Base-by-base conservation (phyloP, 2,113 vertebrate species). In the Poecilia latipinna region DNA sequence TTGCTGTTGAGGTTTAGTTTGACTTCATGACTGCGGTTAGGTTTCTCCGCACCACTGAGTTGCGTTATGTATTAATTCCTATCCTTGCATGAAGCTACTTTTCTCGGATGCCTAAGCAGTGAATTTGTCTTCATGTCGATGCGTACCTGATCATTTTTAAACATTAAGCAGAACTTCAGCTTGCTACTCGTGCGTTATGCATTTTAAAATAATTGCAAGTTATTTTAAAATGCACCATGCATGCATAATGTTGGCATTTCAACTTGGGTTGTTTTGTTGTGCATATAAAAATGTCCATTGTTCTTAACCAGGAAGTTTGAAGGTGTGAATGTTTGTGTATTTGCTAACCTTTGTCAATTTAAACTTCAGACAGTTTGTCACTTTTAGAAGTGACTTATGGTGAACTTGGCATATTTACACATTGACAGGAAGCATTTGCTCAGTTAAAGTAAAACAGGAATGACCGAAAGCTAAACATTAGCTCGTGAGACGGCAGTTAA, bases 221-320 rank as follows among this genome's bases (percentile, higher is more conserved):
- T 6, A 13, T 42, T 42, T 42, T 42, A 42, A 42, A 42, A 42
- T 13, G 11, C 12, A 42, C 3, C 4, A 2, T 8, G 17, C 48
- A 51, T 51, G 15, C 19, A 51, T 51, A 22, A 22, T 51, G 15
- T 51, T 17, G 19, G 48, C 48, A 51, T 51, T 51, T 51, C 48
- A 51, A 22, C 48, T 19, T 19, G 15, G 15, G 48, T 51, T 22
- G 48, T 22, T 17, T 7, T 22, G 5, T 22, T 51, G 0, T 51
- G 1, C 19, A 51, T 19, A 19, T 22, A 22, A 22, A 22, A 24
- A 54, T 54, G 15, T 3, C 35, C 48, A 22, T 22, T 54, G 48
- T 54, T 42, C 48, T 6, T 4, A 77, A 81, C 39, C 24, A 44
- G 73, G 71, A 84, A 75, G 73, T 64, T 22, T 72, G 54, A 19